A percentile compares a stretch with the other conserved stretches of the same genome.
Conservation (phyloP, 2,888 invertebrate species). For the Cryptus armator region DNA sequence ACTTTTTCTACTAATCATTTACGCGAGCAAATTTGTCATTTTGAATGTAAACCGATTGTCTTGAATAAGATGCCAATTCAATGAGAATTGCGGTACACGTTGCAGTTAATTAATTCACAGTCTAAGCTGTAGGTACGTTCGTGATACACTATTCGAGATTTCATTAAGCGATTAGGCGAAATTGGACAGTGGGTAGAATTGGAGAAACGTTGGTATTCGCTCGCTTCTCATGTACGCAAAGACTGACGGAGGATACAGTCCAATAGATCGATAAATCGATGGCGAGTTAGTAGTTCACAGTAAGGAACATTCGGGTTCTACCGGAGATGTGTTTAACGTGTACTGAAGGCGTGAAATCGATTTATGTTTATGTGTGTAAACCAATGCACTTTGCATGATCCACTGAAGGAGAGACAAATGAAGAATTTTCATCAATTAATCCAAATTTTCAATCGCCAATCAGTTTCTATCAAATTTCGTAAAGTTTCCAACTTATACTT, state of each 20-base stretch:
- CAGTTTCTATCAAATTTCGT: neutral
- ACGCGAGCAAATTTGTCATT: no score
- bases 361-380: no score
- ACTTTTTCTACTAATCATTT: no score
- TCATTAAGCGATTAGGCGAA: conserved; percentile 65
- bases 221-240: conserved; percentile 31
- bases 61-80: conserved; percentile 35
- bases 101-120: conserved; percentile 1
- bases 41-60: neutral
- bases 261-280: conserved; percentile 47
- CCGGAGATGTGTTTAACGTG: conserved; percentile 4
- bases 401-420: neutral
- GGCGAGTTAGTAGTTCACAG: conserved; percentile 2
- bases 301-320: conserved; percentile 18
- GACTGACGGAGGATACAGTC: conserved; percentile 3
- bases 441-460: neutral
- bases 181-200: conserved; percentile 57
- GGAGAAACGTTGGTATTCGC: conserved; percentile 8
- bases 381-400: no score
- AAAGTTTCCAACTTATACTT: no score
- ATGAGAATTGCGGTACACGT: conserved; percentile 11
- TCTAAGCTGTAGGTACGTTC: conserved; percentile 9
- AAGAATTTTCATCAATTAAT: neutral
- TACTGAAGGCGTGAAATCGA: conserved; percentile 12
- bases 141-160: conserved; percentile 56